A percentile compares a stretch with the other conserved stretches of the same genome.
Conservation (phyloP, 2,797 vertebrate species). For the Anabacerthia variegaticeps region DNA sequence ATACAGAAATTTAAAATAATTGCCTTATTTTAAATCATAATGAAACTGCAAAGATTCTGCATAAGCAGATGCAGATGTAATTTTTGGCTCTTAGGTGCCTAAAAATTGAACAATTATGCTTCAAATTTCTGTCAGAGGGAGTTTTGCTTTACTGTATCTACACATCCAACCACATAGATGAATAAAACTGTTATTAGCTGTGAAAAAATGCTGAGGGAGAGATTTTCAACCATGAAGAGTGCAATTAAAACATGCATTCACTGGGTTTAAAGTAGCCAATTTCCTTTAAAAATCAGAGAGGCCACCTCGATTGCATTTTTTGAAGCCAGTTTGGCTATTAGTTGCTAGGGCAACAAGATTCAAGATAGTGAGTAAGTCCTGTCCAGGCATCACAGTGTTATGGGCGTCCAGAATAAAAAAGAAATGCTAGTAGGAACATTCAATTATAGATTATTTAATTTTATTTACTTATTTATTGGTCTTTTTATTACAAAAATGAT, state of each 20-base stretch:
- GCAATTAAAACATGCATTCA: conserved; percentile 68
- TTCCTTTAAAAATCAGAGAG: conserved; percentile 67
- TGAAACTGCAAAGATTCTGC: background rate
- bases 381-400: background rate
- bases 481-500: background rate
- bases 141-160: conserved; percentile 17
- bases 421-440: background rate
- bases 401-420: background rate
- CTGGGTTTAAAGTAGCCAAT: conserved; percentile 66
- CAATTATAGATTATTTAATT: background rate
- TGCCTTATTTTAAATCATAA: conserved; percentile 1
- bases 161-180: background rate
- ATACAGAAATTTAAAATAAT: background rate
- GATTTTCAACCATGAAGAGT: conserved; percentile 40
- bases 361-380: conserved; percentile 19
- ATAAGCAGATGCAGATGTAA: background rate
- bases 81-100: background rate
- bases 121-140: background rate
- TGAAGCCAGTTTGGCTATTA: conserved; percentile 69
- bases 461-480: background rate
- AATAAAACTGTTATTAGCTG: conserved; percentile 16
- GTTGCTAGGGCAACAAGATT: conserved; percentile 76
- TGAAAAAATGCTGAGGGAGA: conserved; percentile 35
- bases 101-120: background rate
- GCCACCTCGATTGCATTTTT: conserved; percentile 62